phyloP scores from a whole-genome alignment of 1,140 invertebrate genomes.

The Drosophila setifemur region DNA sequence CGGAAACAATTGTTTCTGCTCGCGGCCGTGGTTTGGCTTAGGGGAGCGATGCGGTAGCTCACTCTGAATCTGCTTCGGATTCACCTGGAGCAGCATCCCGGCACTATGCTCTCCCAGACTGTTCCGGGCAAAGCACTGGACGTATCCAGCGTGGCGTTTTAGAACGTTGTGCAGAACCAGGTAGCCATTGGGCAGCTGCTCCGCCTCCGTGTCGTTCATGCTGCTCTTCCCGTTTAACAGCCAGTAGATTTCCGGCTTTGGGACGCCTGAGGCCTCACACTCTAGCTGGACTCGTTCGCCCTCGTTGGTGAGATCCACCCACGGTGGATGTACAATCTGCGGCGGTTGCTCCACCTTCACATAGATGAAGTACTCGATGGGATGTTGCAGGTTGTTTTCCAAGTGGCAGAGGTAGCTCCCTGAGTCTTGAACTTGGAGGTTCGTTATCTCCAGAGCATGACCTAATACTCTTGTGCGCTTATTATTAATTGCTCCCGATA shows the following conservation, averaged over 20 bases:
- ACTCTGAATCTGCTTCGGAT: slow-evolving; percentile 88
- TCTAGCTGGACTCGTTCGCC: slow-evolving; percentile 86
- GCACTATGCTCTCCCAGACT: slow-evolving; percentile 87
- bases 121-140: slow-evolving; percentile 94
- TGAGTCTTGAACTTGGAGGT: slow-evolving; percentile 85
- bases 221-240: slow-evolving; percentile 91
- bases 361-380: slow-evolving; percentile 82
- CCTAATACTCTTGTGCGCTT: slow-evolving; percentile 70
- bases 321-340: slow-evolving; percentile 84
- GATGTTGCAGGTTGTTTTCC: slow-evolving; percentile 82
- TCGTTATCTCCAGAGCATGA: slow-evolving; percentile 86
- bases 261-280: slow-evolving; percentile 87
- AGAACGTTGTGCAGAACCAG: slow-evolving; percentile 87
- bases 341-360: slow-evolving; percentile 85
- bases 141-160: slow-evolving; percentile 92
- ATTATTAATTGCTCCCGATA: slow-evolving; percentile 75
- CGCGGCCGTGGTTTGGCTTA: slow-evolving; percentile 17
- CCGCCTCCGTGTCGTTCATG: slow-evolving; percentile 84
- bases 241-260: slow-evolving; percentile 90
- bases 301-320: slow-evolving; percentile 85
- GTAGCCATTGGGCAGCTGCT: slow-evolving; percentile 83
- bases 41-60: slow-evolving; percentile 32
- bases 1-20: slow-evolving; percentile 86
- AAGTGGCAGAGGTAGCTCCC: slow-evolving; percentile 88
- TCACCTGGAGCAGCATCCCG: slow-evolving; percentile 87